phyloP scores from a whole-genome alignment of 2,113 vertebrate species.

The Microcebus ravelobensis region DNA sequence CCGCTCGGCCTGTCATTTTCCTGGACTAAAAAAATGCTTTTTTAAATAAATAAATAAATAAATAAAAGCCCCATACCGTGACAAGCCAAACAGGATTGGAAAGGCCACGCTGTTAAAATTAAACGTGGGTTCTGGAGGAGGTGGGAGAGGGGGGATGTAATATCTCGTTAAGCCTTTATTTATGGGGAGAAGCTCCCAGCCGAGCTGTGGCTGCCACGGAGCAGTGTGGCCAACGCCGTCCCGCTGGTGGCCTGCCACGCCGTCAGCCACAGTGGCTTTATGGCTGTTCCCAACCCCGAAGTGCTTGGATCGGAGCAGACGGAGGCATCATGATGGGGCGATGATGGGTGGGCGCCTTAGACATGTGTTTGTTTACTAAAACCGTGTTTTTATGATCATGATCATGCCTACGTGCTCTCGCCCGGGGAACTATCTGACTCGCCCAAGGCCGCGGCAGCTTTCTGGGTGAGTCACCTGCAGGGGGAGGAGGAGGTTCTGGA shows the following conservation, averaged over 20 bases:
- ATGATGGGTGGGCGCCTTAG: constrained; percentile 55
- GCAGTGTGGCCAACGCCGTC: constrained; percentile 18
- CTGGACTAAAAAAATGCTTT: constrained; percentile 82
- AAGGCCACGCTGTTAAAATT: constrained; percentile 83
- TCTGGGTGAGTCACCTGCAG: constrained; percentile 40
- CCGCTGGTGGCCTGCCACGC: neutral
- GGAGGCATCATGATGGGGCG: constrained; percentile 44
- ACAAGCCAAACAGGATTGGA: constrained; percentile 80
- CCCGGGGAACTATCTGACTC: constrained; percentile 77
- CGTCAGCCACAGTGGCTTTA: accelerated
- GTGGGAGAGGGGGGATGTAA: constrained; percentile 13
- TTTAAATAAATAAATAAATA: constrained; percentile 60
- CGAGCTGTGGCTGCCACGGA: neutral
- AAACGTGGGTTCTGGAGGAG: constrained; percentile 45
- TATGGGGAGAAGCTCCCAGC: constrained; percentile 60
- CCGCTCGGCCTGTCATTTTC: constrained; percentile 94
- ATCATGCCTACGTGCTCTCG: constrained; percentile 47
- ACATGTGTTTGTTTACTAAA: constrained; percentile 75
- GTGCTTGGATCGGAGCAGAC: constrained; percentile 59
- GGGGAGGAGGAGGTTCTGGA: neutral
- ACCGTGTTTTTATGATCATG: constrained; percentile 11
- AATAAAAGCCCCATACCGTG: constrained; percentile 51
- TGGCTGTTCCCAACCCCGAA: neutral
- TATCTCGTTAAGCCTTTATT: constrained; percentile 75
- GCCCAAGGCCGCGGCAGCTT: constrained; percentile 71